These are phyloP conservation scores for Tenthredo notha DNA, from an alignment of 2,888 invertebrate species.

Conservation along the genomic window DNA sequence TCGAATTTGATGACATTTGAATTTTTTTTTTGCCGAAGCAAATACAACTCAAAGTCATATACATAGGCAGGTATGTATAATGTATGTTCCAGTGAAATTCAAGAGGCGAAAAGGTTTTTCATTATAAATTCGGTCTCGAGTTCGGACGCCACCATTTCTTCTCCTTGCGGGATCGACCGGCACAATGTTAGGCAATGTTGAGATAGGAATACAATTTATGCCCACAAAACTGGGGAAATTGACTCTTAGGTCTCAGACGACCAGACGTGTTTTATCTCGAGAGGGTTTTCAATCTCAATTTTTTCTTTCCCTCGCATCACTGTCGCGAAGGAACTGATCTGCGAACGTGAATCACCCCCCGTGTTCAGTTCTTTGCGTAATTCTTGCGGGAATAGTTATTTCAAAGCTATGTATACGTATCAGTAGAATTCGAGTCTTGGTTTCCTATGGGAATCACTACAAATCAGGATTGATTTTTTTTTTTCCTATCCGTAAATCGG, in stretches of 20 bases:
- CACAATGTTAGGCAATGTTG: not conserved
- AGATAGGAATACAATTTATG: slow-evolving; percentile 31
- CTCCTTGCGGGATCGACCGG: not conserved
- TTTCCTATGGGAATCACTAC: not conserved
- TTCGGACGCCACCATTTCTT: not conserved
- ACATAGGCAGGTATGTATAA: not conserved
- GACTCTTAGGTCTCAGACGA: not conserved
- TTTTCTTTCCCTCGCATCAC: not conserved
- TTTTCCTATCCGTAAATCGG: not conserved
- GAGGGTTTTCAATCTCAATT: slow-evolving; percentile 31
- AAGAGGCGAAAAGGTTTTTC: slow-evolving; percentile 25
- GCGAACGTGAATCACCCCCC: not conserved
- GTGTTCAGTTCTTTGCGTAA: not conserved
- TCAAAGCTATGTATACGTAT: not conserved
- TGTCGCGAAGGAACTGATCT: slow-evolving; percentile 7
- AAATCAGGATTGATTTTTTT: not conserved
- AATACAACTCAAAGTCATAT: not conserved
- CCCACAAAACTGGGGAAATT: slow-evolving; percentile 11
- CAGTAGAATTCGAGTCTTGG: not conserved
- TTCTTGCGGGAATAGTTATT: not conserved
- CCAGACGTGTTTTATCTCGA: slow-evolving; percentile 8
- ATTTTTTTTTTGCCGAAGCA: not conserved
- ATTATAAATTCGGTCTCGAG: not conserved
- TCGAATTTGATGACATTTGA: not conserved
- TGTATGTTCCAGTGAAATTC: not conserved